Conservation (phyloP, 2,113 vertebrate genomes). For the Dasyornis broadbenti region DNA sequence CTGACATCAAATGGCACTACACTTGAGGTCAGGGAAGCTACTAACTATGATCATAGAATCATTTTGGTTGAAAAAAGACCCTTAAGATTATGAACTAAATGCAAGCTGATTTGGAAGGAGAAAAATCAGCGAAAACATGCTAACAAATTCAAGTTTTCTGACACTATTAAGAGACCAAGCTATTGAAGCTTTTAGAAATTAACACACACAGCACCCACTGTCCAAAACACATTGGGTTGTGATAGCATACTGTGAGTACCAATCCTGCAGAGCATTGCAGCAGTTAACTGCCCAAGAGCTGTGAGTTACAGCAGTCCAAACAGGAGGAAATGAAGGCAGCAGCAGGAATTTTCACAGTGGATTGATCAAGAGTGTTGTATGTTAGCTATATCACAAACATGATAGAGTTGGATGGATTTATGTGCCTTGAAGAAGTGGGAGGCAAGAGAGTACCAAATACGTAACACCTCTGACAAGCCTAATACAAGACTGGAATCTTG, state of each 20-base stretch:
- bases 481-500: not conserved
- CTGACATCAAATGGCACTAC: not conserved
- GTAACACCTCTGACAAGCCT: not conserved
- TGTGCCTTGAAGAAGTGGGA: not conserved
- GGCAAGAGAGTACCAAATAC: not conserved
- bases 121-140: not conserved
- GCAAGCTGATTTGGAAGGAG: not conserved
- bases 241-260: not conserved
- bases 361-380: slow-evolving; percentile 8
- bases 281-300: not conserved
- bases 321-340: slow-evolving; percentile 29
- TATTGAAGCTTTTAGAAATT: not conserved
- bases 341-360: slow-evolving; percentile 17
- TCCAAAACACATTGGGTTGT: accelerated
- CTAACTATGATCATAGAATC: not conserved
- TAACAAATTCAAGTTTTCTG: not conserved
- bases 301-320: slow-evolving; percentile 15
- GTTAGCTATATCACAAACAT: not conserved
- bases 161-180: not conserved
- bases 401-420: slow-evolving; percentile 7
- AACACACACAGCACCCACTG: not conserved
- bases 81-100: not conserved
- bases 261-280: not conserved
- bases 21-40: not conserved
- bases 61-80: not conserved